Base-by-base conservation (phyloP, 2,888 invertebrate genomes). In the Chloroclystis v-ata region DNA sequence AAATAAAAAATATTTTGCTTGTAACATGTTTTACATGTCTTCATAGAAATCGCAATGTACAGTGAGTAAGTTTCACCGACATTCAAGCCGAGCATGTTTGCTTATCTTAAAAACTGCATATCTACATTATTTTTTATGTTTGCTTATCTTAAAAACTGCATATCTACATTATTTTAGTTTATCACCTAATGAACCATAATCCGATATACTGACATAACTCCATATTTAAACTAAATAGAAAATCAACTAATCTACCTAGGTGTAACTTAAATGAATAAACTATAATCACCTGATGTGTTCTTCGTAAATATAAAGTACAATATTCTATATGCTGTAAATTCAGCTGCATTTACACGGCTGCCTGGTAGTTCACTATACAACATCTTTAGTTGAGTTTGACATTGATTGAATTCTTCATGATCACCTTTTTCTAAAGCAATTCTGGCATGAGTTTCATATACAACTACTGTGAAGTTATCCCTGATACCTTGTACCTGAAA, bases 361-460 rank as follows among this genome's bases (percentile, higher is more conserved):
- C 92, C 89, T 25, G 92, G 93, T 51, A 94, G 82, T 78, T 96
- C 96, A 56, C 91, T 84, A 78, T 99, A 99, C 25, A 99, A 90
- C 91, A 96, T 95, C 89, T 96, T 96, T 43, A 99, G 89, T 85
- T 99, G 99, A 9, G 98, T 97, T 86, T 99, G 99, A 76, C 99
- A 99, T 81, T 99, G 99, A 89, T 99, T 99, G 76, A 99, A 99
- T 78, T 99, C 99, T 74, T 98, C 98, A 77, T 98, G 97, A 75
- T 99, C 99, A 42, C 97, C 97, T 85, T 96, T 98, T 80, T 99
- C 99, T 77, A 99, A 90, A 39, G 99, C 98, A 69, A 99, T 97
- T 44, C 98, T 91, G 3, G 98, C 99, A 89, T 99, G 99, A 2
- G 97, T 98, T 89, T 99, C 99, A 86, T 99, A 99, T 8, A 99